Percentiles rank a stretch among this genome's conserved stretches.
These are phyloP conservation scores for Syngnathus rostellatus DNA, from an alignment of 2,797 vertebrate genomes.

Conservation along the genomic window DNA sequence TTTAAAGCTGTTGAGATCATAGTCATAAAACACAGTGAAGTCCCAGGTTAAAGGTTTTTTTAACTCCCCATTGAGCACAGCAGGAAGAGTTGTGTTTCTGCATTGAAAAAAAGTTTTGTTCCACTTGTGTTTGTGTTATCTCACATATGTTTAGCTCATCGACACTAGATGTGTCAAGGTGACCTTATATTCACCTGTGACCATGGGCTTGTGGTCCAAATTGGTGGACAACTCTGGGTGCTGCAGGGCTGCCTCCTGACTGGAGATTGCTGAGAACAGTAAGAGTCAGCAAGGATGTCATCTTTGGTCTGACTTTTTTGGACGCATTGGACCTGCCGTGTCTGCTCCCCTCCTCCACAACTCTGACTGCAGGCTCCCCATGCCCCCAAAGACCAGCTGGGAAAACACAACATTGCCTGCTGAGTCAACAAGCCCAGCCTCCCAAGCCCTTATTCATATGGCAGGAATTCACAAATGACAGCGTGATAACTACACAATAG, in stretches of 20 bases:
- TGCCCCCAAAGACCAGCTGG: slow-evolving; percentile 80
- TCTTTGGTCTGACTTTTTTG: slow-evolving; percentile 56
- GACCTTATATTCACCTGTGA: slow-evolving; percentile 69
- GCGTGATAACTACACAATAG: slow-evolving; percentile 8
- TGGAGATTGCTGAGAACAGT: slow-evolving; percentile 63
- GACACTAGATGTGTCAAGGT: neutral
- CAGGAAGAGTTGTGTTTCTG: slow-evolving; percentile 2
- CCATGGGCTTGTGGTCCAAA: slow-evolving; percentile 77
- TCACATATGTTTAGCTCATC: neutral
- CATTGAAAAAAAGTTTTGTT: slow-evolving; percentile 6
- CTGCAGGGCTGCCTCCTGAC: slow-evolving; percentile 67
- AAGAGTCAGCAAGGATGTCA: slow-evolving; percentile 52
- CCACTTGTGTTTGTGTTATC: neutral
- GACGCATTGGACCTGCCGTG: slow-evolving; percentile 68
- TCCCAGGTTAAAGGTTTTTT: neutral
- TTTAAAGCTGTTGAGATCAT: slow-evolving; percentile 46
- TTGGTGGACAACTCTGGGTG: slow-evolving; percentile 71
- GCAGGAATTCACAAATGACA: slow-evolving; percentile 24
- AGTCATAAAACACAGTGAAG: slow-evolving; percentile 40
- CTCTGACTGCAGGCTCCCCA: slow-evolving; percentile 78
- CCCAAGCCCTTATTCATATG: slow-evolving; percentile 33
- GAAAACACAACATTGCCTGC: slow-evolving; percentile 41
- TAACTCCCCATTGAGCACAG: neutral
- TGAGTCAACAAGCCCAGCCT: slow-evolving; percentile 46
- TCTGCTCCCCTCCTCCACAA: slow-evolving; percentile 77